Base-by-base conservation (phyloP, 1,140 invertebrate species). In the Rhyacophila brunnea region DNA sequence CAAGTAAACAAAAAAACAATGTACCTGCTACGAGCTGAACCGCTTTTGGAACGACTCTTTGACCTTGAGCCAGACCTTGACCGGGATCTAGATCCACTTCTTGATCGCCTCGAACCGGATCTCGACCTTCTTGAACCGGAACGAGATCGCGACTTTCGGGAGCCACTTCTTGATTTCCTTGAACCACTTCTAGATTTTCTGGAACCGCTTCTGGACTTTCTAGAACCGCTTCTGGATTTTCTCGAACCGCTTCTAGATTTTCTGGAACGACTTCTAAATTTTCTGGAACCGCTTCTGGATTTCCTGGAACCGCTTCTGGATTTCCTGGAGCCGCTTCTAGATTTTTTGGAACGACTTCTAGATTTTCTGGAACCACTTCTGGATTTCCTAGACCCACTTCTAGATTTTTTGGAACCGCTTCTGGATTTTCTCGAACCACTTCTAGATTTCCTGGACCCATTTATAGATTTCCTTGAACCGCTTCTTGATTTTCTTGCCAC, bases 401-500 rank as follows among this genome's bases (percentile, higher is more conserved):
- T 60, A 2, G 66, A 68, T 52, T 61, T 36, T 19, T 34, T 23
- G 35, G 36, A 28, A 38, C 50, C 47, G 23, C 66, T 68, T 40
- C 65, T 60, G 2, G 70, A 70, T 53, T 54, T 47, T 14, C 53
- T 61, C 4, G 70, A 74, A 34, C 68, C 57, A 17, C 70, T 70
- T 46, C 64, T 55, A 20, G 62, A 62, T n/a, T 50, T 62, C 10
- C 36, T 68, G 6, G 71, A 73, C 14, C 46, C 36, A 20, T 60
- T 72, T 19, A 67, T 65, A 36, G 68, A 71, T 49, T 67, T 68
- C 14, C 68, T 64, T 1, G 70, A 72, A 13, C 69, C 62, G 3
- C 70, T 73, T 53, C 68, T 62, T 1, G 74, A 75, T 11, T 68
- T 68, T n/a, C 66, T 63, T 1, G 75, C 77, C 0, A 70, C 67